phyloP scores from a whole-genome alignment of 1,140 invertebrate genomes.

The Acromyrmex echinatior region DNA sequence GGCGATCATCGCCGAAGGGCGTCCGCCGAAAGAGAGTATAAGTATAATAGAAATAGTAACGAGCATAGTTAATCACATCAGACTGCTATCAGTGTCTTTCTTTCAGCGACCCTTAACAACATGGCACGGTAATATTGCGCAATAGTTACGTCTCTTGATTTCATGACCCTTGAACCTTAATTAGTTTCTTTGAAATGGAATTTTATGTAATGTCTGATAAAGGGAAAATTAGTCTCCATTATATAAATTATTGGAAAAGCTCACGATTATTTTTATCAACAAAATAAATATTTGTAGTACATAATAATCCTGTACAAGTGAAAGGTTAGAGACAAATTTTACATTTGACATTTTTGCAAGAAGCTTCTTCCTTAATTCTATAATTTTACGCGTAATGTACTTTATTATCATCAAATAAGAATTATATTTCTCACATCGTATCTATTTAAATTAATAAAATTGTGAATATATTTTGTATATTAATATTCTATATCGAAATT shows the following conservation, averaged over 20 bases:
- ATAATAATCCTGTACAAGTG: neutral
- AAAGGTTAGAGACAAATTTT: neutral
- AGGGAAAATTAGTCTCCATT: neutral
- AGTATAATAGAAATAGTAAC: conserved; percentile 38
- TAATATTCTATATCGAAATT: neutral
- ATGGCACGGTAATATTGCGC: conserved; percentile 14
- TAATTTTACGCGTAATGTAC: neutral
- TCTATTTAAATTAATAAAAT: neutral
- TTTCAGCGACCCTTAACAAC: neutral
- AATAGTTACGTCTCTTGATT: conserved; percentile 1
- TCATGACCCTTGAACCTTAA: conserved; percentile 1
- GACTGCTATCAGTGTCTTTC: neutral
- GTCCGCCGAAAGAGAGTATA: conserved; percentile 47
- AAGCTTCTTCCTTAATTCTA: neutral
- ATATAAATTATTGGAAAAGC: conserved; percentile 11
- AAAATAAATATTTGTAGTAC: neutral
- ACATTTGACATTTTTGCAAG: neutral
- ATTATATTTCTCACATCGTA: neutral
- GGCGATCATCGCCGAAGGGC: conserved; percentile 54
- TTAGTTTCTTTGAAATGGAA: conserved; percentile 33
- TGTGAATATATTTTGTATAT: too few species aligned
- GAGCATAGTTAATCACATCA: conserved; percentile 27
- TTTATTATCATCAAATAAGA: neutral
- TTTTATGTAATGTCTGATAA: conserved; percentile 6
- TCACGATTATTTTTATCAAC: neutral